Evolutionary conservation across 1,140 invertebrate genomes (phyloP), one percentile per base, ranked within the genome.

Genomic region (Habropoda laboriosa): DNA sequence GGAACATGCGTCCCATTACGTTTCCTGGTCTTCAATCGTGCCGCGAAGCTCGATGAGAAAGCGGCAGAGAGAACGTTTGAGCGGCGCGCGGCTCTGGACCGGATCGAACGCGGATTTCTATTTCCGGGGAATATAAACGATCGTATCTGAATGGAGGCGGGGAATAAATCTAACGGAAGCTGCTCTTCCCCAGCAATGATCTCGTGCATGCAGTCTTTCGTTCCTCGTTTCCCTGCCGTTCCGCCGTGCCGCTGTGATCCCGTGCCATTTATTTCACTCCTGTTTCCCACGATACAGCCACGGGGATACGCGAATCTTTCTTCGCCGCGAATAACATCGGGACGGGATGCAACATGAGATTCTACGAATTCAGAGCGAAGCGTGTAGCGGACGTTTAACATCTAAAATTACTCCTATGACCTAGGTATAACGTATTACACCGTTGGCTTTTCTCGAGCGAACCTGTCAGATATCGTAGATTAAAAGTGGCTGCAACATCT

Each of bases 131-230:
- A 88, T 91, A 90, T 89, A 90, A 91, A 91, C 87, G 87, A 87
- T 88, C 83, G 81, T 81, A 85, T 89, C 89, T 89, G 85, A 84
- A 87, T 89, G 67, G 81, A 87, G 83, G 73, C 67, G 70, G 71
- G 85, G 83, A 88, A 92, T 91, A 92, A 91, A 92, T 92, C 88
- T 87, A 86, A 83, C 82, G 85, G 87, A 82, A 80, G 77, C 79
- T 88, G 81, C 86, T 89, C 87, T 81, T 79, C 79, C n/a, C 78
- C 81, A 82, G 85, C 89, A 88, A 89, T 90, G 85, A 90, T 90
- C 85, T 76, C 79, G 73, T 71, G 76, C 84, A 70, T 73, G 53
- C 76, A 78, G 51, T 53, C 64, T 24, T 71, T 75, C 78, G 72
- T 27, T 79, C 63, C 88, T 68, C 82, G 64, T 68, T 81, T 53